These are phyloP conservation scores for Harmothoe impar DNA, from an alignment of 2,888 invertebrate genomes.

Conservation along the genomic window DNA sequence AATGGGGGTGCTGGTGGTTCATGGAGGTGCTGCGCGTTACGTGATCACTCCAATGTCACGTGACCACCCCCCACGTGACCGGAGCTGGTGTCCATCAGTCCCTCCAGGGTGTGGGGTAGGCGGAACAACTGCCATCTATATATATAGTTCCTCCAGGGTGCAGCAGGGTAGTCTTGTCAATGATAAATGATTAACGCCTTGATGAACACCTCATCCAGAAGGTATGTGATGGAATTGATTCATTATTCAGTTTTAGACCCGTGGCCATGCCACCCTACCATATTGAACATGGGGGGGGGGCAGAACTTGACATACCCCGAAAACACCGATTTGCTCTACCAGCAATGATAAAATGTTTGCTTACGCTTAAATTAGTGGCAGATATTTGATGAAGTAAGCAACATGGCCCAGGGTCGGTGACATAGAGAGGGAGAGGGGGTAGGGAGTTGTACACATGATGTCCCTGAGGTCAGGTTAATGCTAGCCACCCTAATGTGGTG, in stretches of 20 bases:
- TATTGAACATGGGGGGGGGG: no score
- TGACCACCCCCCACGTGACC: neutral
- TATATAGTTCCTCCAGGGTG: no score
- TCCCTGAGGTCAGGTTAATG: neutral
- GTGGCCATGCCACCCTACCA: no score
- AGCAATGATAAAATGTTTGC: neutral
- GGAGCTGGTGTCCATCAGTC: neutral
- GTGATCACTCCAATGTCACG: neutral
- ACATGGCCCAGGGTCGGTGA: neutral
- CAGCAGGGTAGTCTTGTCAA: no score
- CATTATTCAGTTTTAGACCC: no score
- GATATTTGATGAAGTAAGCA: constrained; percentile 36
- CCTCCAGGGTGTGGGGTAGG: neutral
- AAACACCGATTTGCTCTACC: neutral
- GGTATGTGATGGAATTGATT: no score
- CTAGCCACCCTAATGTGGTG: neutral
- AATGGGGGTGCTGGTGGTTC: neutral
- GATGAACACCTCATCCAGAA: no score
- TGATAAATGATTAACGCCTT: no score
- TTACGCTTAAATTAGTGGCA: neutral
- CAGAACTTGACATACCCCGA: no score
- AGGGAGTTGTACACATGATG: neutral
- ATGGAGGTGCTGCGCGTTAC: constrained; percentile 1
- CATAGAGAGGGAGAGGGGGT: neutral
- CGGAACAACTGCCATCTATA: no score